Conservation (phyloP, 2,113 vertebrate species). For the Papio anubis region DNA sequence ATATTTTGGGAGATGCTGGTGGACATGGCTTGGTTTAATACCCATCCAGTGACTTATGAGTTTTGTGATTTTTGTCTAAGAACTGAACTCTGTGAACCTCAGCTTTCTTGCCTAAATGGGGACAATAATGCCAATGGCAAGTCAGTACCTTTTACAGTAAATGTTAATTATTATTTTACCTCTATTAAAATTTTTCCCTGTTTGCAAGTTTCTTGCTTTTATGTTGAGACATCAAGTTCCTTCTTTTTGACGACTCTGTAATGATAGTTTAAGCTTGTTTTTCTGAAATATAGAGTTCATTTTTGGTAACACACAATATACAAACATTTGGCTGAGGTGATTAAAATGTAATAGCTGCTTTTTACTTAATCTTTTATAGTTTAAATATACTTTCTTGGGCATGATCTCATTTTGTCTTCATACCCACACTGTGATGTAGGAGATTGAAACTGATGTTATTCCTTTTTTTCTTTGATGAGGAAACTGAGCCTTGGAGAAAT, state of each 20-base stretch:
- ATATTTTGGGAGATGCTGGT: not conserved
- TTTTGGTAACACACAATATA: not conserved
- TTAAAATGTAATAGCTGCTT: not conserved
- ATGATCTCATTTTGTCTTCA: not conserved
- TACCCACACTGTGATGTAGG: not conserved
- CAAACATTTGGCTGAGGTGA: not conserved
- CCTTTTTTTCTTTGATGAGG: not conserved
- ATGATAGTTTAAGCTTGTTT: not conserved
- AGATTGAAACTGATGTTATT: not conserved
- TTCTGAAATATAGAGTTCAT: not conserved
- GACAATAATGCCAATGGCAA: not conserved
- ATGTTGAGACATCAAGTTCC: not conserved
- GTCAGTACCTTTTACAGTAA: not conserved
- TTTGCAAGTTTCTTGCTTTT: constrained; percentile 25
- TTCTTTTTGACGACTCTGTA: constrained; percentile 19
- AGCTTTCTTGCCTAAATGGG: not conserved
- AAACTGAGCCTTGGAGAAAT: not conserved
- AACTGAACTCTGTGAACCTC: constrained; percentile 10
- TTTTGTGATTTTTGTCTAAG: not conserved
- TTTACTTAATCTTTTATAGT: not conserved
- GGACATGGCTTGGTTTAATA: not conserved
- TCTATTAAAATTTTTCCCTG: not conserved
- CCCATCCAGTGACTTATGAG: not conserved
- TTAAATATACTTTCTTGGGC: not conserved
- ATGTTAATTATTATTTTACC: not conserved